Evolutionary conservation across 2,797 vertebrate genomes (phyloP).

Genomic region (Holocentrus rufus): DNA sequence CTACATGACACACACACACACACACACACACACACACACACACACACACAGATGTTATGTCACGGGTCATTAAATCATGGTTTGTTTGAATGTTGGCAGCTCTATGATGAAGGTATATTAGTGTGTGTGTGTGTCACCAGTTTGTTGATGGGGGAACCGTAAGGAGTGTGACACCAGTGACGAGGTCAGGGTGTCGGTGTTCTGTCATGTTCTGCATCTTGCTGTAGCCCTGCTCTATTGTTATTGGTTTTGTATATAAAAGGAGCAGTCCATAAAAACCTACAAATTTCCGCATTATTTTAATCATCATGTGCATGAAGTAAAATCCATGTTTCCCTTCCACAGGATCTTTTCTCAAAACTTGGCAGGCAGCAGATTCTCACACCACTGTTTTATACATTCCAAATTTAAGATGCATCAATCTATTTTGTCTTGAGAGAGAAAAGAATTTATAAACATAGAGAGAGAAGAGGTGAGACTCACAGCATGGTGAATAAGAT

Average conservation of each 20-base stretch:
- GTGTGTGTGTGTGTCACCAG: conserved; percentile 54
- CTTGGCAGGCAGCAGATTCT: conserved; percentile 39
- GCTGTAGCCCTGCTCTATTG: conserved; percentile 46
- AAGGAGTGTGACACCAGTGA: conserved; percentile 66
- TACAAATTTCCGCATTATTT: conserved; percentile 50
- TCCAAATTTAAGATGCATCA: conserved; percentile 32
- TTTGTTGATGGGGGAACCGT: conserved; percentile 67
- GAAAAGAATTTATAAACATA: not conserved
- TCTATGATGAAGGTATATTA: conserved; percentile 67
- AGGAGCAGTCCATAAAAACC: conserved; percentile 62
- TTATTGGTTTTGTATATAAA: conserved; percentile 62
- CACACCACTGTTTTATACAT: conserved; percentile 8
- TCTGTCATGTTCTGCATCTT: conserved; percentile 64
- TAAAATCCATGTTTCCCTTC: conserved; percentile 66
- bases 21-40: conserved; percentile 61
- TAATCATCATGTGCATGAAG: conserved; percentile 62
- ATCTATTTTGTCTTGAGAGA: conserved; percentile 28
- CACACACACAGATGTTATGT: conserved; percentile 73
- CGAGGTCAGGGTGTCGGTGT: conserved; percentile 65
- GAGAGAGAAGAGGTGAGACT: conserved; percentile 6
- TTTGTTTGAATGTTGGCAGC: conserved; percentile 71
- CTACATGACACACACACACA: conserved; percentile 52
- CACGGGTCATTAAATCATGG: conserved; percentile 73
- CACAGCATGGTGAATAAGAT: not conserved
- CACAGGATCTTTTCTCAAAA: conserved; percentile 62